Evolutionary conservation across 2,888 invertebrate genomes (phyloP), one percentile per base, ranked within the genome.

Genomic region (Ceraclea dissimilis): DNA sequence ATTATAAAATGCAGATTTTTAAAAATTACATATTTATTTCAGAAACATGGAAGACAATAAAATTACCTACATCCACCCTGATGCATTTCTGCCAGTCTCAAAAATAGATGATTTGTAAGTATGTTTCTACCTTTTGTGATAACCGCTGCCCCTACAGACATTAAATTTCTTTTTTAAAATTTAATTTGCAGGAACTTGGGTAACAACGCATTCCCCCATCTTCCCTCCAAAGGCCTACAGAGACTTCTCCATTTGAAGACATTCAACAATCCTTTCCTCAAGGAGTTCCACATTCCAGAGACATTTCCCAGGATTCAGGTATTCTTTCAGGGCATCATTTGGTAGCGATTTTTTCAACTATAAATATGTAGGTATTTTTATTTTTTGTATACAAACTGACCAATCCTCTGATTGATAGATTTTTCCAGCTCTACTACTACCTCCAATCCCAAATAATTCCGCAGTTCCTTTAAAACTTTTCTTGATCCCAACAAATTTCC

Each of bases 21-120:
- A n/a, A n/a, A n/a, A n/a, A n/a, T n/a, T n/a, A n/a, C n/a, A n/a
- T n/a, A n/a, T n/a, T n/a, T n/a, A n/a, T 77, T 79, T 54, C 80
- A 96, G 95, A 63, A 90, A 95, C 71, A 74, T 96, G 68, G 91
- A 93, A 71, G 86, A 86, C 67, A 96, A 96, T 73, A 77, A 80
- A 65, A 92, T 96, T 63, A 82, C 84, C 54, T 81, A 81, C 65
- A 93, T 96, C 63, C 89, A 95, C 72, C 83, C 86, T 59, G 87
- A 91, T 64, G 88, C 93, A 4, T 96, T 96, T 73, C 74, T 84
- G 53, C 81, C 86, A 8, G 81, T 92, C 59, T 79, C 82, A 33
- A 85, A 86, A 63, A 78, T 96, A 43, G 87, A 91, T 72, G 93
- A 95, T 71, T 75, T 96, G 88, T 93, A 77, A 88, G 91, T 85